A percentile compares a stretch with the other conserved stretches of the same genome.
Evolutionary conservation across 2,888 invertebrate species (phyloP).

Genomic region (Lingula anatina): DNA sequence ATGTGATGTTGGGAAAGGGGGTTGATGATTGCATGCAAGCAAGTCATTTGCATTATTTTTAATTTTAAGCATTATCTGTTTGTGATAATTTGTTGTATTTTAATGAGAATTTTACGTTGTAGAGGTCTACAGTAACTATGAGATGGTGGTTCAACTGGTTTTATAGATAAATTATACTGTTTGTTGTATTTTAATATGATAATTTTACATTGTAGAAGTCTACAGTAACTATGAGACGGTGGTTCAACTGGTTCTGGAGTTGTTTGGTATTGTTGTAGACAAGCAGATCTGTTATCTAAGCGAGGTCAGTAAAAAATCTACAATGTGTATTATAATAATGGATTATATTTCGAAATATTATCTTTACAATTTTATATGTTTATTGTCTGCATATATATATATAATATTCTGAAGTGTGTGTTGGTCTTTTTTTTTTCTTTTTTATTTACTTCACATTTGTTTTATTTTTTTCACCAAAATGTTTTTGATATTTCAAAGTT

Average conservation of each 20-base stretch:
- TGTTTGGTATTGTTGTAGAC: constrained; percentile 69
- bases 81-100: too few relatives aligned
- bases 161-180: constrained; percentile 69
- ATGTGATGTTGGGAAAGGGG: too few relatives aligned
- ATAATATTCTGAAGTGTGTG: neutral
- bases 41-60: too few relatives aligned
- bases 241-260: constrained; percentile 68
- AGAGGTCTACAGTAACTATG: constrained; percentile 73
- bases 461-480: neutral
- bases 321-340: neutral
- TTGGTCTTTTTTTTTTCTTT: neutral
- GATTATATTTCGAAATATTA: neutral
- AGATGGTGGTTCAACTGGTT: constrained; percentile 71
- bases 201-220: constrained; percentile 56
- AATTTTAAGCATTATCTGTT: too few relatives aligned
- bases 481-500: constrained; percentile 2
- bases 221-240: constrained; percentile 77
- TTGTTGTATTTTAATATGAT: too few relatives aligned
- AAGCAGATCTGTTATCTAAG: constrained; percentile 64
- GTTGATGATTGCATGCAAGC: too few relatives aligned
- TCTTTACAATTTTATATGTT: neutral
- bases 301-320: constrained; percentile 18
- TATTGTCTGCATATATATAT: neutral
- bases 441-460: neutral
- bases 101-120: too few relatives aligned